Evolutionary conservation across 92 coral and sea anemone species (phyloP).

Genomic region (Paramuricea clavata): DNA sequence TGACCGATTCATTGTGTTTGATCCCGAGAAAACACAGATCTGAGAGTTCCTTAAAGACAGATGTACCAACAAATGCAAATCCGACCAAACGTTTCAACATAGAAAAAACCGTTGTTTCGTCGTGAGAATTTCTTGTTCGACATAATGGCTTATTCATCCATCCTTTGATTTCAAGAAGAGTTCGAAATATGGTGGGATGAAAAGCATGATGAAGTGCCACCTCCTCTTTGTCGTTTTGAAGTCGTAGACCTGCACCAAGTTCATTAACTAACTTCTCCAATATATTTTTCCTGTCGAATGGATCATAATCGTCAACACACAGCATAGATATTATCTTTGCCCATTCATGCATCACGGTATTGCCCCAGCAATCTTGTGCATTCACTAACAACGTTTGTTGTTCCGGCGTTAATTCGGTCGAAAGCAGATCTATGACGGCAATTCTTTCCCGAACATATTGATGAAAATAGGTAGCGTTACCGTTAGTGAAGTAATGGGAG

Average conservation of each 20-base stretch:
- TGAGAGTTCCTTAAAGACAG: background rate
- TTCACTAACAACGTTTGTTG: background rate
- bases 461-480: no score
- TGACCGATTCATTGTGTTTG: background rate
- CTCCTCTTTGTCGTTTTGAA: constrained; percentile 51
- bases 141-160: background rate
- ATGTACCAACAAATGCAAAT: background rate
- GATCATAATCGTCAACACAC: background rate
- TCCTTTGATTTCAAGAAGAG: constrained; percentile 26
- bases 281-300: background rate
- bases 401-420: background rate
- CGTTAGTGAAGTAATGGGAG: no score
- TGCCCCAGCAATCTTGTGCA: constrained; percentile 36
- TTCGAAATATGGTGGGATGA: background rate
- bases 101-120: constrained; percentile 57
- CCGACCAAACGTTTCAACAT: constrained; percentile 26
- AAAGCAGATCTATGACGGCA: background rate
- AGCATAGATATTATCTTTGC: background rate
- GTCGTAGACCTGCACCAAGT: constrained; percentile 17
- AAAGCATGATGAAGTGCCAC: constrained; percentile 67
- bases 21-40: background rate
- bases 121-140: constrained; percentile 31
- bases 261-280: constrained; percentile 2
- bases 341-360: constrained; percentile 67
- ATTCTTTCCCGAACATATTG: background rate